Evolutionary conservation across 2,797 vertebrate species (phyloP).

Genomic region (Spizella passerina): DNA sequence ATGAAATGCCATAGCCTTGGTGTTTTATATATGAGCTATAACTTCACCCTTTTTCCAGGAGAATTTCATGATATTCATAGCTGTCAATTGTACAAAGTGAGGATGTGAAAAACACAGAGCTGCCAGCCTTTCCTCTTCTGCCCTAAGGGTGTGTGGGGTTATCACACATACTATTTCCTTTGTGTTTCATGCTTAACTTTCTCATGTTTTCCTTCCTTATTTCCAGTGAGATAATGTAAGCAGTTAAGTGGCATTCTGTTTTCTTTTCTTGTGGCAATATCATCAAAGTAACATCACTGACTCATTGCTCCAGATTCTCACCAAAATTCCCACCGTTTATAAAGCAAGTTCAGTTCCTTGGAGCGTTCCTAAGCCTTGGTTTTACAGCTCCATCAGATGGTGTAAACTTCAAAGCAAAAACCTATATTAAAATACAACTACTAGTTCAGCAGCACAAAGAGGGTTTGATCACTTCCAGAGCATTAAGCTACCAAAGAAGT

Average conservation of each 20-base stretch:
- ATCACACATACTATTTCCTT: neutral
- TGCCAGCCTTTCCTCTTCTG: constrained; percentile 12
- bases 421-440: neutral
- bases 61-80: neutral
- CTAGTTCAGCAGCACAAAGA: neutral
- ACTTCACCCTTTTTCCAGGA: neutral
- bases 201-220: neutral
- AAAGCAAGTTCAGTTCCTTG: neutral
- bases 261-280: neutral
- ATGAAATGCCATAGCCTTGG: neutral
- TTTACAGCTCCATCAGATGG: neutral
- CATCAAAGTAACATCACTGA: neutral
- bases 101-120: neutral
- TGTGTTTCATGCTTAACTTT: neutral
- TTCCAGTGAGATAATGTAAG: neutral
- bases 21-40: neutral
- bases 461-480: neutral
- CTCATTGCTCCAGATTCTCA: neutral
- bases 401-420: neutral
- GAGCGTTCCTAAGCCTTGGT: neutral
- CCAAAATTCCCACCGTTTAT: neutral
- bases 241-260: neutral
- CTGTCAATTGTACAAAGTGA: neutral
- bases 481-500: neutral
- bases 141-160: neutral